A percentile compares a stretch with the other conserved stretches of the same genome.
phyloP scores from a whole-genome alignment of 2,113 vertebrate genomes.

The Xiphophorus couchianus region DNA sequence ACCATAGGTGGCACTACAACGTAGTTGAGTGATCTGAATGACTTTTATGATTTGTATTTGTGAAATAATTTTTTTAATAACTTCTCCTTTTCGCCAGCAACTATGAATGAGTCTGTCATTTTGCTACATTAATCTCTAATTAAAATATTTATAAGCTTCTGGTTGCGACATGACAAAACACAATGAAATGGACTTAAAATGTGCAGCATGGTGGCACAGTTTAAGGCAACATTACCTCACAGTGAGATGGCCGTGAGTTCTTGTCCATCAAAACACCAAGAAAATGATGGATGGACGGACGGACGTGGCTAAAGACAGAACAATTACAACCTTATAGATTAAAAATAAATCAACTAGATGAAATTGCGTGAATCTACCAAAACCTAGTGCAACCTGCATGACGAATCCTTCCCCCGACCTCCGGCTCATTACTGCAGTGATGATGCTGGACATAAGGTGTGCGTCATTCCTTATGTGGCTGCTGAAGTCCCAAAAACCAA shows the following conservation, averaged over 20 bases:
- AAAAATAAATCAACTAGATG: background rate
- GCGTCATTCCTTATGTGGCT: background rate
- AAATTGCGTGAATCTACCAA: background rate
- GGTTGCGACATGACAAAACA: too few species aligned
- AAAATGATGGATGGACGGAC: too few species aligned
- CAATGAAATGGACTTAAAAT: too few species aligned
- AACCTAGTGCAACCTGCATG: background rate
- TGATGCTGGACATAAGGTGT: background rate
- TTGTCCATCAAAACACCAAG: too few species aligned
- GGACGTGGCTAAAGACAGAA: background rate
- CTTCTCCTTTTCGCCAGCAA: too few species aligned
- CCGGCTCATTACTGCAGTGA: background rate
- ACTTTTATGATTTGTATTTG: background rate
- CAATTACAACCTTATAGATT: background rate
- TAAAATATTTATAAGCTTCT: too few species aligned
- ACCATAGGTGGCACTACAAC: background rate
- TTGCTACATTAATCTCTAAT: too few species aligned
- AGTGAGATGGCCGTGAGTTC: too few species aligned
- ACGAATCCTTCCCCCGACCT: background rate
- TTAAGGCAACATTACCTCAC: too few species aligned
- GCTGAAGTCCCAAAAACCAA: background rate
- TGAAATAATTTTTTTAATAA: background rate
- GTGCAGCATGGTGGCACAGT: too few species aligned
- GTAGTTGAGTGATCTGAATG: background rate
- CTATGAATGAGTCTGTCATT: too few species aligned